phyloP scores from a whole-genome alignment of 2,888 invertebrate species.

The Aleiodes alternator region DNA sequence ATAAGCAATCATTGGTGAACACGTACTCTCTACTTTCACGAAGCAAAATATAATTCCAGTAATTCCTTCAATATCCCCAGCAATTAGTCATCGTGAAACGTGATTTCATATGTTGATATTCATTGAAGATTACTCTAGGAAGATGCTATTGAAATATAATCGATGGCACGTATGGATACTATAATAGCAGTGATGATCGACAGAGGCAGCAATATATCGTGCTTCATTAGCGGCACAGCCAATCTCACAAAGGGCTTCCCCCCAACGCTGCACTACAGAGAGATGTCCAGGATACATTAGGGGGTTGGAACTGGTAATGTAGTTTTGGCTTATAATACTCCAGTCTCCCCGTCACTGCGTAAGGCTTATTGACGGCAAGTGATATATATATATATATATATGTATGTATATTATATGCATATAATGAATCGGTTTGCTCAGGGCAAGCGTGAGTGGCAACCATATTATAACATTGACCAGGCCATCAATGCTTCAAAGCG shows the following conservation, averaged over 20 bases:
- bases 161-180: constrained; percentile 27
- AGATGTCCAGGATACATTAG: constrained; percentile 37
- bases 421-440: constrained; percentile 36
- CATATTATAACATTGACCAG: constrained; percentile 65
- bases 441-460: constrained; percentile 51
- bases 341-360: constrained; percentile 3
- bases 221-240: constrained; percentile 67
- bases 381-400: background rate
- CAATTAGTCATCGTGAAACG: no score
- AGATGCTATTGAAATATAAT: constrained; percentile 27
- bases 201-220: constrained; percentile 50
- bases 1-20: no score
- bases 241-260: constrained; percentile 64
- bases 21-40: no score
- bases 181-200: constrained; percentile 29
- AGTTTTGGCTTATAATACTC: constrained; percentile 43
- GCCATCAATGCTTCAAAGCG: constrained; percentile 68
- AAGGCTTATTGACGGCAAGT: constrained; percentile 29
- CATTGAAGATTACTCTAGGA: background rate
- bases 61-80: no score
- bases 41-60: no score
- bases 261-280: constrained; percentile 19
- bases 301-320: constrained; percentile 37
- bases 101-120: no score
- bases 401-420: constrained; percentile 6